Percentiles rank a stretch among this genome's conserved stretches.
Conservation (phyloP, 2,888 invertebrate species). For the Patella depressa region DNA sequence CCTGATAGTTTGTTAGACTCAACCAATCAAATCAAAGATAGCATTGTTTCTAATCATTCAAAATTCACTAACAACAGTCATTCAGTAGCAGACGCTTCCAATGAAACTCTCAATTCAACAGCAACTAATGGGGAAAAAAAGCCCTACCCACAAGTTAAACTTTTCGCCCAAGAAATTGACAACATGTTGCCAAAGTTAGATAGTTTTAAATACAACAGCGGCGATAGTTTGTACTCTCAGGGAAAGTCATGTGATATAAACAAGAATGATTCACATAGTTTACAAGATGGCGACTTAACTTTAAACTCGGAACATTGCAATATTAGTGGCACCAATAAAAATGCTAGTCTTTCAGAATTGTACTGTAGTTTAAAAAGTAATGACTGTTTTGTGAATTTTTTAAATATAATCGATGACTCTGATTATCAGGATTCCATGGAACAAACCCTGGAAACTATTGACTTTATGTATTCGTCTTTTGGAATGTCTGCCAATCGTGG, state of each 20-base stretch:
- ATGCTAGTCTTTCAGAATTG: constrained; percentile 29
- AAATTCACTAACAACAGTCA: background rate
- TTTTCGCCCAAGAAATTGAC: constrained; percentile 1
- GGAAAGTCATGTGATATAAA: background rate
- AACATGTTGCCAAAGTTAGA: background rate
- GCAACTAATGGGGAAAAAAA: background rate
- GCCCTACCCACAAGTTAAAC: constrained; percentile 2
- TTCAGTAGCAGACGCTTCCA: background rate
- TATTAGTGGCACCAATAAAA: constrained; percentile 20
- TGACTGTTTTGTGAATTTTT: constrained; percentile 57
- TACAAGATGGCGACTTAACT: background rate
- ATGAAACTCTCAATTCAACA: constrained; percentile 1
- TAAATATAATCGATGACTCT: constrained; percentile 53
- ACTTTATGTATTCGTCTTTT: constrained; percentile 37
- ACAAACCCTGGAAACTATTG: constrained; percentile 43
- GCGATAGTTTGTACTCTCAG: constrained; percentile 1
- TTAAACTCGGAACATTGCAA: background rate
- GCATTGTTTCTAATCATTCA: background rate
- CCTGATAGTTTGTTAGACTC: constrained; percentile 44
- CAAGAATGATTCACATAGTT: constrained; percentile 7
- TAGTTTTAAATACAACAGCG: background rate
- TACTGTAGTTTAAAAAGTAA: constrained; percentile 38
- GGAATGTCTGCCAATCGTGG: constrained; percentile 1
- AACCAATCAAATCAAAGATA: background rate
- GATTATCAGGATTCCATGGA: constrained; percentile 40